Conservation (phyloP, 2,113 vertebrate species). For the Cyphomyrus plagiostoma region DNA sequence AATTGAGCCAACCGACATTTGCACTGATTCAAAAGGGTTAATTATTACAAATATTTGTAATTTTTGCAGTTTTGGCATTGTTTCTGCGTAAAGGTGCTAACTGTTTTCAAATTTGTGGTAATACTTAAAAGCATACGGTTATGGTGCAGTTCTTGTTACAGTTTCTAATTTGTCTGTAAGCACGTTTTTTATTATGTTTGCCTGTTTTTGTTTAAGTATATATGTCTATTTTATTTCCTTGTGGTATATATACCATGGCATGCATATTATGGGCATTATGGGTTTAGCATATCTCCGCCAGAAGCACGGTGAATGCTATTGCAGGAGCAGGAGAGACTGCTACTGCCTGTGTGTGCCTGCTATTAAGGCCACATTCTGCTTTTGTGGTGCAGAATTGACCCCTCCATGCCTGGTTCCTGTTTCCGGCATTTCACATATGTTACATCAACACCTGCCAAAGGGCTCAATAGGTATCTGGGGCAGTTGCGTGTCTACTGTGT, state of each 20-base stretch:
- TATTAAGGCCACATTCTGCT: background rate
- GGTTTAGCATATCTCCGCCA: background rate
- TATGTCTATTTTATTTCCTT: background rate
- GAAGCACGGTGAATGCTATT: background rate
- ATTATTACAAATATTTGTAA: background rate
- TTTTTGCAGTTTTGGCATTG: background rate
- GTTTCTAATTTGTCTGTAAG: background rate
- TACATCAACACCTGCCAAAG: background rate
- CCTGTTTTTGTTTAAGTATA: background rate
- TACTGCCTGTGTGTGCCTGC: background rate
- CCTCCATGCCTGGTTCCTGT: background rate
- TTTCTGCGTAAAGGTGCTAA: background rate
- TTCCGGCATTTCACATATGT: background rate
- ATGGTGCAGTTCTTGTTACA: background rate
- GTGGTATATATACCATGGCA: background rate
- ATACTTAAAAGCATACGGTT: background rate
- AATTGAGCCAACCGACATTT: background rate
- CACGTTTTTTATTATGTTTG: background rate
- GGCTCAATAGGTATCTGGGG: background rate
- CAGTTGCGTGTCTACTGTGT: background rate
- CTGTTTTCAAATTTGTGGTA: background rate
- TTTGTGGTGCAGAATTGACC: background rate
- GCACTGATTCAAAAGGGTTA: background rate
- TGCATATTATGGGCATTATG: background rate
- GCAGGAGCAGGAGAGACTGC: background rate